Conservation (phyloP, 2,797 vertebrate genomes). For the Hoplostethus mediterraneus region DNA sequence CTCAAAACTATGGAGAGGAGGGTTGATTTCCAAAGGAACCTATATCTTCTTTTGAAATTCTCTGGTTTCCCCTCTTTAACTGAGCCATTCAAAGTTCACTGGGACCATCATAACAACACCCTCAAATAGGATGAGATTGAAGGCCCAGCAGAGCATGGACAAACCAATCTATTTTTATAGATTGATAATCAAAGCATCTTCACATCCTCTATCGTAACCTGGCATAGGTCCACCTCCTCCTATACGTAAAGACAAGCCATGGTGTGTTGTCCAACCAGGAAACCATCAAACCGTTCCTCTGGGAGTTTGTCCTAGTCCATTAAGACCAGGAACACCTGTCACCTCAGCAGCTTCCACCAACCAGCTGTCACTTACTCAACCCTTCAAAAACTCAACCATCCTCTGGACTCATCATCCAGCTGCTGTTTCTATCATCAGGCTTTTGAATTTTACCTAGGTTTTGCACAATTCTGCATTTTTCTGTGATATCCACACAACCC, state of each 20-base stretch:
- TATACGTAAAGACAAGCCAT: background rate
- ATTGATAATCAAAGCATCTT: background rate
- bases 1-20: background rate
- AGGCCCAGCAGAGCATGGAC: background rate
- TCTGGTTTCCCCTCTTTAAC: background rate
- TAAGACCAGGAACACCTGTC: too few species aligned
- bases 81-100: background rate
- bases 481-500: background rate
- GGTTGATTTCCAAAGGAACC: conserved; percentile 2
- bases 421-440: too few species aligned
- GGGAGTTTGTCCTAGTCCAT: background rate
- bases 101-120: background rate
- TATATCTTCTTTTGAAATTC: too few species aligned
- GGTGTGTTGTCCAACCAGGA: background rate
- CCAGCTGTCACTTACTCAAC: too few species aligned
- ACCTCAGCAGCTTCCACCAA: too few species aligned
- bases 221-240: background rate
- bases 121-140: conserved; percentile 2
- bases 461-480: background rate
- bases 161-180: conserved; percentile 13
- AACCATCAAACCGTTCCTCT: background rate
- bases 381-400: too few species aligned
- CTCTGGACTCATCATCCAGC: too few species aligned
- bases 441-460: too few species aligned
- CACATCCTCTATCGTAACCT: background rate